Base-by-base conservation (phyloP, 37 sponge, comb jelly and placozoan species). In the Theonella swinhoei region DNA sequence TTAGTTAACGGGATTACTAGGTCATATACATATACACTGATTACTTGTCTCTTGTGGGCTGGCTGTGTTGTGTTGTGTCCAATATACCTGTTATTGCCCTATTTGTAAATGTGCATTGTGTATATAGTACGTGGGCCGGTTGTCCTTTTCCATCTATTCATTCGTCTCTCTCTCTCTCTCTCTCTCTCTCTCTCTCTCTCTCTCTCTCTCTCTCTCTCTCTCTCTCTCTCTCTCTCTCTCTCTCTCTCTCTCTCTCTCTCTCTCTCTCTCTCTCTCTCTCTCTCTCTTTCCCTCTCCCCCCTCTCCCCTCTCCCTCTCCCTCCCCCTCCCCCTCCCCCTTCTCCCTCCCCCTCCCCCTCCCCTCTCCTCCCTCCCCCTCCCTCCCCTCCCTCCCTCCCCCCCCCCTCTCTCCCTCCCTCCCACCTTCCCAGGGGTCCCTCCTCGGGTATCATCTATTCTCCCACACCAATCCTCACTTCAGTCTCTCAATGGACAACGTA, bases 261-360 rank as follows among this genome's bases (percentile, higher is more conserved):
- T 39, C 71, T 9, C 78, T 76, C 77, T 28, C 25, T 70, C 82
- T 43, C 65, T 31, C 67, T 59, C 66, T 38, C 80, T 24, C 30
- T 60, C 47, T 70, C 37, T 24, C 61, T 75, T 72, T 35, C 41
- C 59, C 68, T 7, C 76, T 19, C 60, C 64, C 76, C 1, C 68
- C 39, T 58, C 43, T 43, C 23, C 29, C 11, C 59, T 59, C 68
- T 29, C 70, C n/a, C 85, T 43, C 76, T 5, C 68, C 40, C 68
- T 72, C 75, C 25, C 75, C 62, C 76, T 80, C 80, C 30, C 62
- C 59, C 80, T 64, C 80, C 7, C 66, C 66, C 59, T 40, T 75
- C 42, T 26, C 41, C 66, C 14, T 43, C 28, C 80, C 42, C 70
- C 70, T 67, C 25, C 71, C 34, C 66, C 64, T 22, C 5, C 66